Percentiles rank a stretch among this genome's conserved stretches.
Conservation (phyloP, 2,797 vertebrate species). For the Galago senegalensis region DNA sequence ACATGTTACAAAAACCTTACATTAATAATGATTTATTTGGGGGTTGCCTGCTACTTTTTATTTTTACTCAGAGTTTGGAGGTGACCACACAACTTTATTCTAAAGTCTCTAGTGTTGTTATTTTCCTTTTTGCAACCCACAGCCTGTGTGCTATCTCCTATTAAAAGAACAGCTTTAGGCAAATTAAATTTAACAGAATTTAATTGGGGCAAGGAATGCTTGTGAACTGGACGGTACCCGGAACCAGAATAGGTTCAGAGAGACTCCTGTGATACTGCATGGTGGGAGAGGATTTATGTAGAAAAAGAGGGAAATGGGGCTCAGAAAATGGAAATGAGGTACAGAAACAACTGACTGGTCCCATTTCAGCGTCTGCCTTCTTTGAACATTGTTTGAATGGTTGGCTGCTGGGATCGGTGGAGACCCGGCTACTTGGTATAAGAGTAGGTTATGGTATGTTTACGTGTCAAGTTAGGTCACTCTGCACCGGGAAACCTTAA, state of each 20-base stretch:
- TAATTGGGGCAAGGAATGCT: neutral
- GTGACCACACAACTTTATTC: neutral
- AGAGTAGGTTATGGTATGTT: neutral
- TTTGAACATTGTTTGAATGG: neutral
- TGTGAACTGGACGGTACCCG: neutral
- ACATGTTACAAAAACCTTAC: neutral
- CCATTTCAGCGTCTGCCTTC: neutral
- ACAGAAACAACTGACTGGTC: neutral
- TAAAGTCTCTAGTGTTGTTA: neutral
- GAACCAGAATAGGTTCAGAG: neutral
- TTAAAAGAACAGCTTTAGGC: neutral
- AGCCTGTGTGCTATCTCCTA: neutral
- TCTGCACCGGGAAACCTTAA: neutral
- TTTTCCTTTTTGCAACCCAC: neutral
- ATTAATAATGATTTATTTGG: neutral
- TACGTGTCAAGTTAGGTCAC: neutral
- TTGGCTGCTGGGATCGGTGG: neutral
- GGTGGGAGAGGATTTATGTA: neutral
- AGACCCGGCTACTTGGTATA: neutral
- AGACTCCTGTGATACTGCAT: neutral
- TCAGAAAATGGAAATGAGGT: neutral
- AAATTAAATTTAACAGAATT: neutral
- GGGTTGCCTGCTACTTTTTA: neutral
- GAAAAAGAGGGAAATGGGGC: neutral
- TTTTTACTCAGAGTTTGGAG: neutral